Evolutionary conservation across 1,140 invertebrate species (phyloP), one percentile per base, ranked within the genome.

Genomic region (Ostrea edulis): DNA sequence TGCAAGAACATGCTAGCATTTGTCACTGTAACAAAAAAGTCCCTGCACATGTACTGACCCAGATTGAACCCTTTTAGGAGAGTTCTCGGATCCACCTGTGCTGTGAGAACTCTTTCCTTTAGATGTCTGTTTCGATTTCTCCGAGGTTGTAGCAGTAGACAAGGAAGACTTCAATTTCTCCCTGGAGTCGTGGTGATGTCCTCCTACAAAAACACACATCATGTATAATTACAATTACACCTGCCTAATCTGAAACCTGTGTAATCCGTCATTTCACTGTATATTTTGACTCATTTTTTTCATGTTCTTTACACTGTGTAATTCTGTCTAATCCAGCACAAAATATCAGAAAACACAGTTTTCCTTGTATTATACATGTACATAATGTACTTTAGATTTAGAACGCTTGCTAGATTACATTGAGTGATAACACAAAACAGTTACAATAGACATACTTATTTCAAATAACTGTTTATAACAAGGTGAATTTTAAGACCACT

Each of bases 131-230:
- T 87, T 87, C 0, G 86, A 85, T 82, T 87, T 90, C 25, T 92
- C 91, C 22, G 91, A 90, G 0, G 91, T 87, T 20, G 90, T 90
- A 54, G 86, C 89, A 11, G 90, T 90, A 25, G 91, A 92, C 86
- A 92, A 51, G 25, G 92, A 89, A 12, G 92, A 91, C 71, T 92
- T 93, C 89, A 89, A 87, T 53, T 92, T 92, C 77, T 93, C 92
- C 29, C 91, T 86, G 84, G 88, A 88, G 35, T 90, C 89, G 44
- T 52, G 29, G 14, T 84, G 88, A 4, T 52, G 84, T 53, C 84
- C 82, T 65, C 54, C 88, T 87, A 55, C 7, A 85, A 85, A 11
- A 2, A 58, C 52, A 84, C 0, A 52, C 9, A 58, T 84, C 25
- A 83, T 14, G 14, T 29, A 82, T 82, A 82, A 5, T 54, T 4